phyloP scores from a whole-genome alignment of 2,113 vertebrate genomes.

The Caranx melampygus region DNA sequence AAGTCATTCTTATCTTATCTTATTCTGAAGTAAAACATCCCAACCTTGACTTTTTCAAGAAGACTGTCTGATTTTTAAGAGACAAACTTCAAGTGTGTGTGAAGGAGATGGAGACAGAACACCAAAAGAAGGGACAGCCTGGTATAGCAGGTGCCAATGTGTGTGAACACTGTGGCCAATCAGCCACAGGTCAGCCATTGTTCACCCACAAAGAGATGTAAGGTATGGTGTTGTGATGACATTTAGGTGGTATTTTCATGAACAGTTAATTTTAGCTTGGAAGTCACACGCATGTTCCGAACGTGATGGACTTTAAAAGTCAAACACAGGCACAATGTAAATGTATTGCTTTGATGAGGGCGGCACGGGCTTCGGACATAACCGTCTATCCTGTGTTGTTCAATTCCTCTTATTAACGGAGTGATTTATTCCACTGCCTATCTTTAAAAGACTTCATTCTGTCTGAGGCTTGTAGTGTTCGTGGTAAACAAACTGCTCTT shows the following conservation, averaged over 20 bases:
- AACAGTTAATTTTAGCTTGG: constrained; percentile 44
- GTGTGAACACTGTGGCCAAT: constrained; percentile 47
- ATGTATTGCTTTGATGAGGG: constrained; percentile 24
- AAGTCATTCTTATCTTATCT: too few relatives aligned
- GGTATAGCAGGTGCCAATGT: neutral
- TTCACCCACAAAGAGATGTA: constrained; percentile 27
- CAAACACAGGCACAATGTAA: constrained; percentile 34
- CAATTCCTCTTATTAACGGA: neutral
- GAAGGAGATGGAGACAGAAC: neutral
- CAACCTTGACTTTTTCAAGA: neutral
- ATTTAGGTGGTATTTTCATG: constrained; percentile 74
- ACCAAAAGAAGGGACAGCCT: constrained; percentile 32
- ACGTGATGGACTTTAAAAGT: constrained; percentile 43
- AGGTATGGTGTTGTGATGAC: constrained; percentile 64
- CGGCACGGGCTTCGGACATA: neutral
- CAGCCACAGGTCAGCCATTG: constrained; percentile 54
- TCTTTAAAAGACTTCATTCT: neutral
- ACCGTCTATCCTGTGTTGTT: neutral
- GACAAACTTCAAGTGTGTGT: neutral
- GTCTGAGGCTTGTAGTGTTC: neutral
- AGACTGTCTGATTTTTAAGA: neutral
- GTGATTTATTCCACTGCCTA: constrained; percentile 4
- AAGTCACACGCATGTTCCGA: constrained; percentile 35
- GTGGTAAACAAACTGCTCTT: neutral
- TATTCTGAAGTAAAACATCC: neutral